Conservation (phyloP, 2,113 vertebrate species). For the Naja naja region DNA sequence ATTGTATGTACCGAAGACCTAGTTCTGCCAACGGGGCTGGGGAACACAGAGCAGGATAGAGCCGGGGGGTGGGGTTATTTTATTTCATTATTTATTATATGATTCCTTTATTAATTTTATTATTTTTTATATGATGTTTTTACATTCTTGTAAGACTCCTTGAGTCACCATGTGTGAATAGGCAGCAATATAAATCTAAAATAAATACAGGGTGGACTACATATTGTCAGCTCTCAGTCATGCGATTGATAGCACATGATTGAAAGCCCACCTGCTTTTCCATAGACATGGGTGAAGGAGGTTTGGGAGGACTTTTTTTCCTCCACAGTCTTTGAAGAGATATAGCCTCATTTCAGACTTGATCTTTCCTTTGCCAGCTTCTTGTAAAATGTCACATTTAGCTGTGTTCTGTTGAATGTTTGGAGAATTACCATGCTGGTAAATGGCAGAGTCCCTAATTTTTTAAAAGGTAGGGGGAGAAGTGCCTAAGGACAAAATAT, state of each 20-base stretch:
- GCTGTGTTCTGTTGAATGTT: neutral
- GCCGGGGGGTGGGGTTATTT: too few species aligned
- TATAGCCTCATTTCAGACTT: neutral
- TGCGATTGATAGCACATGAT: neutral
- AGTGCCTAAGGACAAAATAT: neutral
- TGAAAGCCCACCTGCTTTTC: neutral
- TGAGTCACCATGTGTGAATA: too few species aligned
- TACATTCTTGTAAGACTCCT: too few species aligned
- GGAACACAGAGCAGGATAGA: too few species aligned
- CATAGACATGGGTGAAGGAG: neutral
- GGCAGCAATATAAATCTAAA: too few species aligned
- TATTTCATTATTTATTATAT: too few species aligned
- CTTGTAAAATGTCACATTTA: neutral
- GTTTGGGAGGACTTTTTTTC: neutral
- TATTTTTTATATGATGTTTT: too few species aligned
- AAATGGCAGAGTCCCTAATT: neutral
- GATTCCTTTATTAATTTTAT: too few species aligned
- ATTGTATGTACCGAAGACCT: neutral
- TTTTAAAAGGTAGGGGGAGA: neutral
- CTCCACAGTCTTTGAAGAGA: neutral
- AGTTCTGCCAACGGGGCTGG: too few species aligned
- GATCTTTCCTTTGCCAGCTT: neutral
- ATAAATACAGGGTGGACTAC: neutral
- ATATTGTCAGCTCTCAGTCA: neutral
- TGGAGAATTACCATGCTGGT: neutral